A percentile compares a stretch with the other conserved stretches of the same genome.
Conservation (phyloP, 2,113 vertebrate species). For the Harpagus bidentatus region DNA sequence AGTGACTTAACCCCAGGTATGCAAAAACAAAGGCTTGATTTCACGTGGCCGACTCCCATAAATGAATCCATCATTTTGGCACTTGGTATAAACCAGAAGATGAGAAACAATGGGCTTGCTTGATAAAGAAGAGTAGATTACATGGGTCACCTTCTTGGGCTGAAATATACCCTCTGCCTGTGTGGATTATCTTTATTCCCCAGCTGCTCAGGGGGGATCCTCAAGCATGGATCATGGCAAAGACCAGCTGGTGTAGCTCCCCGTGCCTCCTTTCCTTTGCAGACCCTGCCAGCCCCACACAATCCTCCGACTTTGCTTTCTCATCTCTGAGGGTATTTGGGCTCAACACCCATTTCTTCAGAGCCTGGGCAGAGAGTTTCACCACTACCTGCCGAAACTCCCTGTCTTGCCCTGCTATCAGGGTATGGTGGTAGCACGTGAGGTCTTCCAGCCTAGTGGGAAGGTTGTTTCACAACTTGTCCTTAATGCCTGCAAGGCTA, state of each 20-base stretch:
- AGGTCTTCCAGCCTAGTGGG: background rate
- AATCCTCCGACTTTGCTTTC: background rate
- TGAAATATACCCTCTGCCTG: background rate
- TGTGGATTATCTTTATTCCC: background rate
- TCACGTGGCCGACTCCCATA: background rate
- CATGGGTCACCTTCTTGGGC: background rate
- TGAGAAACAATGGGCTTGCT: background rate
- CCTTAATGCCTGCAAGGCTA: background rate
- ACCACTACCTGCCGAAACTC: background rate
- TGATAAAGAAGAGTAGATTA: background rate
- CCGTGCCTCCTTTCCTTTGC: background rate
- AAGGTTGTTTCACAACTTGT: background rate
- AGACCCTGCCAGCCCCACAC: background rate
- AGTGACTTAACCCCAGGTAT: background rate
- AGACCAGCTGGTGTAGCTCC: background rate
- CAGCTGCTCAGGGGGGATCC: background rate
- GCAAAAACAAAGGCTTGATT: background rate
- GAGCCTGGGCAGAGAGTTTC: background rate
- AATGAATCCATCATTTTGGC: conserved; percentile 17
- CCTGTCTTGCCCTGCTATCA: background rate
- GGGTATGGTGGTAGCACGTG: background rate
- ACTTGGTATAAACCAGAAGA: background rate
- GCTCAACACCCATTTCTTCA: background rate
- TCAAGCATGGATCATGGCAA: background rate
- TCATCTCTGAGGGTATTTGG: background rate